Percentiles rank a stretch among this genome's conserved stretches.
phyloP scores from a whole-genome alignment of 2,113 vertebrate genomes.

The Pholis gunnellus region DNA sequence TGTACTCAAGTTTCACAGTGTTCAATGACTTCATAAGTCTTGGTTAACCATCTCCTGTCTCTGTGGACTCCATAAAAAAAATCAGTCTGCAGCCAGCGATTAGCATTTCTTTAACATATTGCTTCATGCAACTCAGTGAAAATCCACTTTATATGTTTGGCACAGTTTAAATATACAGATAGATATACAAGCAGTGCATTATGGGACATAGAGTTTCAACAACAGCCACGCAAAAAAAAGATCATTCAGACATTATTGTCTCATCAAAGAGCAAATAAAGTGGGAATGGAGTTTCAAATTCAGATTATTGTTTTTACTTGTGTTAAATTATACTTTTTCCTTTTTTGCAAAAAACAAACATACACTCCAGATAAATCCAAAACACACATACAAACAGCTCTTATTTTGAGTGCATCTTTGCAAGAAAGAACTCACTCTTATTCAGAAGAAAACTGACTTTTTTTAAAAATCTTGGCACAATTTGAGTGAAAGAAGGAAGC shows the following conservation, averaged over 20 bases:
- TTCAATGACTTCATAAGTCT: constrained; percentile 49
- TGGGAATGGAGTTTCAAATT: constrained; percentile 7
- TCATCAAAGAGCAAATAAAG: constrained; percentile 31
- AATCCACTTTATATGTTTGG: constrained; percentile 69
- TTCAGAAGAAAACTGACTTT: constrained; percentile 55
- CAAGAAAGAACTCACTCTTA: constrained; percentile 25
- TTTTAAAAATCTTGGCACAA: constrained; percentile 69
- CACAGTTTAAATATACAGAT: constrained; percentile 74
- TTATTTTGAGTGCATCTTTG: constrained; percentile 31
- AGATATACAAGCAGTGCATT: constrained; percentile 74
- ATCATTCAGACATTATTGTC: constrained; percentile 21
- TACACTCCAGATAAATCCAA: constrained; percentile 56
- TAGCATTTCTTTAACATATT: constrained; percentile 63
- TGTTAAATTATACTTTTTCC: not conserved
- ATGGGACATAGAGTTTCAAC: constrained; percentile 39
- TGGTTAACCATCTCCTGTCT: constrained; percentile 17
- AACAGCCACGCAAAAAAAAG: constrained; percentile 32
- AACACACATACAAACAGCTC: constrained; percentile 42
- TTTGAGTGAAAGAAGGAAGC: constrained; percentile 79
- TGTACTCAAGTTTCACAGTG: constrained; percentile 75
- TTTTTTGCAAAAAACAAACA: constrained; percentile 28
- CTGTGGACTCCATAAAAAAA: constrained; percentile 23
- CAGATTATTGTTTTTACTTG: constrained; percentile 7
- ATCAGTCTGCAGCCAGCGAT: constrained; percentile 24
- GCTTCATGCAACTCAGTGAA: constrained; percentile 79